Conservation (phyloP, 2,888 invertebrate species). For the Cephalotes varians region DNA sequence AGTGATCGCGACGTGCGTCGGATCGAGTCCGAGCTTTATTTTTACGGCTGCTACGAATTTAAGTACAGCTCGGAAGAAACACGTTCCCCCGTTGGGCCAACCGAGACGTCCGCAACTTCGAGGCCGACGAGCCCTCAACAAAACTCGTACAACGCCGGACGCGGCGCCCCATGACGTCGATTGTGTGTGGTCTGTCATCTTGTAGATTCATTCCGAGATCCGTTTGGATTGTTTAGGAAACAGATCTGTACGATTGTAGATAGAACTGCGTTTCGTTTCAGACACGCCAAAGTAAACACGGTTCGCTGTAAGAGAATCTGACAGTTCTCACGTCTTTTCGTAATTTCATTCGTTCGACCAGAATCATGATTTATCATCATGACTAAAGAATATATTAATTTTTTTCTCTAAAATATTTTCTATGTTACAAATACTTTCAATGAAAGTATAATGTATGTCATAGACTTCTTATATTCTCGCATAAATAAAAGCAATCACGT, state of each 20-base stretch:
- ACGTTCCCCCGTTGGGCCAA: constrained; percentile 41
- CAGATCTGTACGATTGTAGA: constrained; percentile 43
- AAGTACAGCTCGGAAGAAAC: constrained; percentile 36
- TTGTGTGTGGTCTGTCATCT: constrained; percentile 74
- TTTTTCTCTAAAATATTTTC: not conserved
- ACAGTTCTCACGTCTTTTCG: constrained; percentile 71
- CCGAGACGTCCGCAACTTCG: constrained; percentile 34
- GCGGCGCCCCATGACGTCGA: constrained; percentile 70
- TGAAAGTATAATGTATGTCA: not conserved
- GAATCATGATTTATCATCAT: constrained; percentile 47
- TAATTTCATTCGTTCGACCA: constrained; percentile 43
- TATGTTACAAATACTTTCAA: not conserved
- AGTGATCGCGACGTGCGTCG: constrained; percentile 24
- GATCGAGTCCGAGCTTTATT: constrained; percentile 57
- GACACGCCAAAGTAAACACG: constrained; percentile 70
- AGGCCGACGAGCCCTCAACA: constrained; percentile 39
- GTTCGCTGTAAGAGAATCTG: constrained; percentile 30
- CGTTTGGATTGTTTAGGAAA: constrained; percentile 75
- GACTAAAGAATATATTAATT: not conserved
- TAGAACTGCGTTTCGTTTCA: constrained; percentile 59
- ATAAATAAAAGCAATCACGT: not conserved
- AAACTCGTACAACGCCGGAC: constrained; percentile 48
- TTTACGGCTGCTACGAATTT: constrained; percentile 62
- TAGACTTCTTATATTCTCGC: not conserved
- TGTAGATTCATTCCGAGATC: constrained; percentile 69